These are phyloP conservation scores for Zosterops lateralis DNA, from an alignment of 2,113 vertebrate species.

Conservation along the genomic window DNA sequence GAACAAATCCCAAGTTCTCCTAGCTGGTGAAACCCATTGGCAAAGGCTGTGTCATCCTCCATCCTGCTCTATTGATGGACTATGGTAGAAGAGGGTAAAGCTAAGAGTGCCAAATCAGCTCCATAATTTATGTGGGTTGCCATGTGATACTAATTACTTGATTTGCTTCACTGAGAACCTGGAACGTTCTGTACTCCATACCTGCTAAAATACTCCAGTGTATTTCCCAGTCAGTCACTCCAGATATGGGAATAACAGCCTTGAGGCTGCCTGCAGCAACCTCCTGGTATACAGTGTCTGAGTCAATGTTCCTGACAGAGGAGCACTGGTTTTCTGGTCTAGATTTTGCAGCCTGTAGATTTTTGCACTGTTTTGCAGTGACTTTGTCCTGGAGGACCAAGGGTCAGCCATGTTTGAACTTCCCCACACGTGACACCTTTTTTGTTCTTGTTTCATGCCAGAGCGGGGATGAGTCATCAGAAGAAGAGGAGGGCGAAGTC, in stretches of 20 bases:
- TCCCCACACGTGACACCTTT: neutral
- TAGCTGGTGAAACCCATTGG: neutral
- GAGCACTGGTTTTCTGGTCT: neutral
- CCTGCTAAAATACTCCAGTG: neutral
- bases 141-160: neutral
- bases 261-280: neutral
- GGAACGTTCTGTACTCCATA: neutral
- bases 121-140: neutral
- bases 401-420: neutral
- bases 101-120: neutral
- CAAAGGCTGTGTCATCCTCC: neutral
- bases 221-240: neutral
- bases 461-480: slow-evolving; percentile 94
- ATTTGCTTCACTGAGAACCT: neutral
- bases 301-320: neutral
- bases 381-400: neutral
- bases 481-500: slow-evolving; percentile 97
- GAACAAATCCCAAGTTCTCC: neutral
- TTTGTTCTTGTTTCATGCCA: slow-evolving; percentile 60
- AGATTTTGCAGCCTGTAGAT: neutral
- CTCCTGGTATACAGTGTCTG: neutral
- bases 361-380: neutral
- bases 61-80: neutral
- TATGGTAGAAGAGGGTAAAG: neutral
- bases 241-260: neutral